phyloP scores from a whole-genome alignment of 2,797 vertebrate genomes.

The Bovichtus diacanthus region DNA sequence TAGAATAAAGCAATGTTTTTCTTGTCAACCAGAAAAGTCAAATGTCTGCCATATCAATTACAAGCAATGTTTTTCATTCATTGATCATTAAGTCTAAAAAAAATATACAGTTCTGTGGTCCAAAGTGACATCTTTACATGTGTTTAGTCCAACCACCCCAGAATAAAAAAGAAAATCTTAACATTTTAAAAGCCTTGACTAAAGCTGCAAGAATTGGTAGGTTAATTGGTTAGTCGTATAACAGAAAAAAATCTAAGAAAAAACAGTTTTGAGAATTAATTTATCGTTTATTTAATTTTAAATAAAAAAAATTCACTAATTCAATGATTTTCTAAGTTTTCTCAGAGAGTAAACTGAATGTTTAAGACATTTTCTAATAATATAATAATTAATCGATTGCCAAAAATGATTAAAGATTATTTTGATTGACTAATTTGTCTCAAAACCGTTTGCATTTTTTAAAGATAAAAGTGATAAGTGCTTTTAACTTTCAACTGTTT shows the following conservation, averaged over 20 bases:
- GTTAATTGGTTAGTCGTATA: neutral
- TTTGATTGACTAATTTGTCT: neutral
- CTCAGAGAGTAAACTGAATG: neutral
- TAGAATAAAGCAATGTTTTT: neutral
- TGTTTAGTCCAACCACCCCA: neutral
- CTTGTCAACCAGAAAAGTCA: neutral
- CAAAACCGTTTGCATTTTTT: neutral
- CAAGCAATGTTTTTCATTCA: neutral
- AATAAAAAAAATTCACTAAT: neutral
- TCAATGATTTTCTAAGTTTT: neutral
- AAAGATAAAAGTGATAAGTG: neutral
- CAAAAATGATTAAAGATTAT: neutral
- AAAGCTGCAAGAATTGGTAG: neutral
- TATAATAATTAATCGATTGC: neutral
- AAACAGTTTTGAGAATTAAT: neutral
- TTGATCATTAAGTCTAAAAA: neutral
- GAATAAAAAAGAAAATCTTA: neutral
- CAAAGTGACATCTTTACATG: neutral
- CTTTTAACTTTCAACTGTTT: neutral
- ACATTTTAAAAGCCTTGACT: neutral
- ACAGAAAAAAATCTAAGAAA: neutral
- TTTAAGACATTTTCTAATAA: neutral
- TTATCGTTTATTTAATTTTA: neutral
- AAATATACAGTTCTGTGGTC: neutral
- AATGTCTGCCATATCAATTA: neutral